These are phyloP conservation scores for Momotus momota DNA, from an alignment of 2,797 vertebrate species.

Conservation along the genomic window DNA sequence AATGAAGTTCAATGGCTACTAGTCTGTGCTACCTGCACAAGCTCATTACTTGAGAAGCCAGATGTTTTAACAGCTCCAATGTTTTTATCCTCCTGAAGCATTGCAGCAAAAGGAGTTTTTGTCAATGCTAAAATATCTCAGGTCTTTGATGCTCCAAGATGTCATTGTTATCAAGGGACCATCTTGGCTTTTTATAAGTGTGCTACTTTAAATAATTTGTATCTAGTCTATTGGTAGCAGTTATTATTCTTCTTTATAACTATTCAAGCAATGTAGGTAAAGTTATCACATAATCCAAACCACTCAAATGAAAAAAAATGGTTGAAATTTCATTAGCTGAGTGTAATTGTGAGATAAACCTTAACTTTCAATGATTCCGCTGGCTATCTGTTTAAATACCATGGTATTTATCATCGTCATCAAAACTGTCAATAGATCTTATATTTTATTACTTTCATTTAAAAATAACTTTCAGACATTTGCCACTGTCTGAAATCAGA, in stretches of 20 bases:
- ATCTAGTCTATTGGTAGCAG: background rate
- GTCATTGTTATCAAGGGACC: background rate
- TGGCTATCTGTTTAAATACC: background rate
- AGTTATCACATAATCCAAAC: background rate
- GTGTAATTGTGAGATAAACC: background rate
- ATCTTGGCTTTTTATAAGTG: background rate
- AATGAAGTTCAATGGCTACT: background rate
- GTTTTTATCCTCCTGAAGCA: background rate
- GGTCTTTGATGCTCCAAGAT: background rate
- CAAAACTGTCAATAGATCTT: background rate
- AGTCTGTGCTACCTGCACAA: background rate
- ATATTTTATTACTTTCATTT: conserved; percentile 3
- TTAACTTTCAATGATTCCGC: background rate
- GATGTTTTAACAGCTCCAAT: background rate
- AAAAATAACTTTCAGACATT: background rate
- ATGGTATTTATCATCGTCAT: background rate
- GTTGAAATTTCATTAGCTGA: background rate
- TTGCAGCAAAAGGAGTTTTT: background rate
- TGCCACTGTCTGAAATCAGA: background rate
- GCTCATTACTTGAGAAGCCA: background rate
- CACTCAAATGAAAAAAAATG: background rate
- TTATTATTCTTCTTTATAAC: background rate
- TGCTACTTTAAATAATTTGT: background rate
- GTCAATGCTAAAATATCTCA: background rate
- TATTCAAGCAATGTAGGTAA: background rate